phyloP scores from a whole-genome alignment of 2,113 vertebrate genomes.

The Grus americana region DNA sequence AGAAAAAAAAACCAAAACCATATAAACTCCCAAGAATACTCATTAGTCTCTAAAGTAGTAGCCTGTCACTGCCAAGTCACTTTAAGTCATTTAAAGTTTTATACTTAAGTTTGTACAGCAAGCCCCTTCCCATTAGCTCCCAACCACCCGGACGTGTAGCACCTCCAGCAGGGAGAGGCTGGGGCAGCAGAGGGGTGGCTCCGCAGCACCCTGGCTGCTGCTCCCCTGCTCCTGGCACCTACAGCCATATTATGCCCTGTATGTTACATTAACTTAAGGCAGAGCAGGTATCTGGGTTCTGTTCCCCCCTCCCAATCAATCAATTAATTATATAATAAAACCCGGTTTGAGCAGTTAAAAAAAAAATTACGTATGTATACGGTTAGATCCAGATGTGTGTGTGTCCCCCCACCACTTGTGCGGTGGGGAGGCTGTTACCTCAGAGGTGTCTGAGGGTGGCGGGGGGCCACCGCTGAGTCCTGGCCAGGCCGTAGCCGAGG shows the following conservation, averaged over 20 bases:
- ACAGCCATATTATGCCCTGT: no score
- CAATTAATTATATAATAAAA: background rate
- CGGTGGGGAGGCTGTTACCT: background rate
- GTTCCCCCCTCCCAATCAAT: fast-evolving
- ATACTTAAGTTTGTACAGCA: background rate
- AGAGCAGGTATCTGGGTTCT: background rate
- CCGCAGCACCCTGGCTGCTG: background rate
- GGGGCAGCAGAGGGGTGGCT: background rate
- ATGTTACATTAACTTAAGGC: background rate
- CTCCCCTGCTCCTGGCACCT: background rate
- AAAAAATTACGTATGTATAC: fast-evolving
- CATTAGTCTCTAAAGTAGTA: background rate
- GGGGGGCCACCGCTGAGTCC: fast-evolving
- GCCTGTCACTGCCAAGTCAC: background rate
- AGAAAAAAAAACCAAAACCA: background rate
- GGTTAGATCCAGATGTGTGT: background rate
- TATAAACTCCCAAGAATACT: background rate
- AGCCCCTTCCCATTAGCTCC: background rate
- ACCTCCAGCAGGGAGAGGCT: background rate
- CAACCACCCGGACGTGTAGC: fast-evolving
- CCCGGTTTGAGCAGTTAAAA: background rate
- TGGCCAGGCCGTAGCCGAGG: background rate
- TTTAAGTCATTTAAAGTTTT: background rate
- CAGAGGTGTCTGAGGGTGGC: background rate
- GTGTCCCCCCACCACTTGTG: background rate